Base-by-base conservation (phyloP, 1,140 invertebrate species). In the Epicauta chinensis region DNA sequence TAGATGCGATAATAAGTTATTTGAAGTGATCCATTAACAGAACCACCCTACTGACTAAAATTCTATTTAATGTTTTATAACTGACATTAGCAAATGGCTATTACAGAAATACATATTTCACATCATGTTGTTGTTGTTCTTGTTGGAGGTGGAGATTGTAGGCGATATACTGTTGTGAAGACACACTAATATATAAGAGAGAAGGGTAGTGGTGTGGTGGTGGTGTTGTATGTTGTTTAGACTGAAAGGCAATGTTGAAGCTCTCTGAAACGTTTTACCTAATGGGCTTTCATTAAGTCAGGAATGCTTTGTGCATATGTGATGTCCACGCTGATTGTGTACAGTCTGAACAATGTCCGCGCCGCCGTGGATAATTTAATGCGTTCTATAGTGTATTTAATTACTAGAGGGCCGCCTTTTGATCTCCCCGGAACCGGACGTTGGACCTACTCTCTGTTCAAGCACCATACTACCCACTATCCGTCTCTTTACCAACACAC, bases 251-350 rank as follows among this genome's bases (percentile, higher is more conserved):
- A 43, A 46, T 40, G 47, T 52, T 44, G 51, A 50, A 52, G 58
- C 55, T 61, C 32, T 34, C 61, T 50, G 56, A 64, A 65, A 59
- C 65, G 62, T 65, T 67, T 67, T 67, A 67, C 63, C 63, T 64
- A 67, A 66, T 67, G 65, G 64, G 55, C 62, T 66, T 66, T 67
- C 65, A 67, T 67, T 67, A 67, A 67, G 62, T 59, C 57, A 60
- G 63, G 62, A 67, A 67, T 67, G 65, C 65, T 66, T 67, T 64
- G 65, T 67, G 63, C 64, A 67, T 66, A 67, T 64, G 63, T 64
- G 65, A 66, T 64, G 63, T 66, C 64, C 61, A 65, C 63, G 63
- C 56, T 67, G 65, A 67, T 67, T 67, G 65, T 66, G 64, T 66
- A 66, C 65, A 61, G 58, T 65, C 61, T 57, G 62, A 52, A 64